A percentile compares a stretch with the other conserved stretches of the same genome.
These are phyloP conservation scores for Aptenodytes forsteri DNA, from an alignment of 2,113 vertebrate species.

Conservation along the genomic window DNA sequence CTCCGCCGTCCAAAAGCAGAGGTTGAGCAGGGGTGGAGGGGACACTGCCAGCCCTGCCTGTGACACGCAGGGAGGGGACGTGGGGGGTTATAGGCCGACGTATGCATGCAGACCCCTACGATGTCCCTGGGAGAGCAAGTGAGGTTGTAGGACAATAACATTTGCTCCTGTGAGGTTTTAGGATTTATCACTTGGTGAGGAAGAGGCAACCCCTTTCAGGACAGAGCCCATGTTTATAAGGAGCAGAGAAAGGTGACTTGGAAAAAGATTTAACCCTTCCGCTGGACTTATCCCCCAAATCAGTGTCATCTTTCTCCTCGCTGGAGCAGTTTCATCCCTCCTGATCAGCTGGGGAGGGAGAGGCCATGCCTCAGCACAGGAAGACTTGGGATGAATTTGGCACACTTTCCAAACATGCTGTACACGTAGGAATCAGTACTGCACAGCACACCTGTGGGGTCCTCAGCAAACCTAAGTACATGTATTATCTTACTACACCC, in stretches of 20 bases:
- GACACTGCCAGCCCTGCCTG: not conserved
- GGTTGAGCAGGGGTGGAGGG: not conserved
- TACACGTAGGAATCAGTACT: not conserved
- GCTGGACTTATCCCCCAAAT: not conserved
- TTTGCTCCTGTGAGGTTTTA: not conserved
- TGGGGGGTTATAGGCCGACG: not conserved
- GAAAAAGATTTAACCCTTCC: not conserved
- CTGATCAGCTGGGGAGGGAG: not conserved
- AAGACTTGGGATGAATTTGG: not conserved
- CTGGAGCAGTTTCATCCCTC: not conserved
- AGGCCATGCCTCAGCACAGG: not conserved
- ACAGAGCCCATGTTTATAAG: rapidly evolving
- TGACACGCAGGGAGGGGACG: rapidly evolving
- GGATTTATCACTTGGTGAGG: not conserved
- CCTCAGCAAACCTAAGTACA: not conserved
- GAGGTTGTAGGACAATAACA: not conserved
- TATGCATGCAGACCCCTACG: rapidly evolving
- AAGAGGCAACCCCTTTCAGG: not conserved
- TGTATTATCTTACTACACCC: not conserved
- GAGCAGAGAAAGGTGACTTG: not conserved
- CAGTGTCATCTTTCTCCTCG: rapidly evolving
- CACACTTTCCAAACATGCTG: not conserved
- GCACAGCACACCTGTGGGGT: not conserved
- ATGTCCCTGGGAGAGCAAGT: not conserved
- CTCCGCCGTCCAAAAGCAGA: rapidly evolving